Evolutionary conservation across 2,888 invertebrate species (phyloP), one percentile per base, ranked within the genome.

Genomic region (Acronicta psi): DNA sequence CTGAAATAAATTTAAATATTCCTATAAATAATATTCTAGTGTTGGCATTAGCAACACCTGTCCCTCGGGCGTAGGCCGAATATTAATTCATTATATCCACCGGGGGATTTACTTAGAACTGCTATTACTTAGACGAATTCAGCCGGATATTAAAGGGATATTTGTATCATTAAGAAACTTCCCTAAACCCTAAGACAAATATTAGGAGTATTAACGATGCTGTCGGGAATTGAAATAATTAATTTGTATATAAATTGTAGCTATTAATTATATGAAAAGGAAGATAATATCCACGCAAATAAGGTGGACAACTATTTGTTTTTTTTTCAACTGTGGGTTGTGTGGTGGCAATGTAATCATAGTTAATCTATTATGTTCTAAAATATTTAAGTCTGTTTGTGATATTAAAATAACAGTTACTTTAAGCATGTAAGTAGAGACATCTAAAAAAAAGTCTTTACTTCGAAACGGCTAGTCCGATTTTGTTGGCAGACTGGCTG

Each of bases 41-140:
- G 59, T 73, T 46, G 45, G 41, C 58, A 63, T 77, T 63, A 67
- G 20, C 8, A 54, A 17, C 78, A 73, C 63, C 64, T 76, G 78
- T 61, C 53, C 13, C 61, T 18, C 8, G 41, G 45, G 60, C 20
- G 49, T 31, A 51, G 41, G 20, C 43, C 18, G 68, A 69, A 77
- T 73, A 67, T 73, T 77, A 77, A 77, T 73, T 68, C 25, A 49
- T 59, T 50, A 38, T 34, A 41, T 50, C 49, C 42, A 31, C 29
- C 29, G 41, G 40, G 45, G 49, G 53, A 57, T 57, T 57, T 41
- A 46, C 17, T 47, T n/a, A 38, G 16, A 8, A 47, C 40, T 62
- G 62, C 41, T 43, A 49, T 20, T 18, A 45, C 52, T 52, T 23
- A 65, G 47, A 56, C 56, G 18, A 47, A 56, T 69, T 61, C 17